phyloP scores from a whole-genome alignment of 2,888 invertebrate genomes.

The Lasioglossum villosulum region DNA sequence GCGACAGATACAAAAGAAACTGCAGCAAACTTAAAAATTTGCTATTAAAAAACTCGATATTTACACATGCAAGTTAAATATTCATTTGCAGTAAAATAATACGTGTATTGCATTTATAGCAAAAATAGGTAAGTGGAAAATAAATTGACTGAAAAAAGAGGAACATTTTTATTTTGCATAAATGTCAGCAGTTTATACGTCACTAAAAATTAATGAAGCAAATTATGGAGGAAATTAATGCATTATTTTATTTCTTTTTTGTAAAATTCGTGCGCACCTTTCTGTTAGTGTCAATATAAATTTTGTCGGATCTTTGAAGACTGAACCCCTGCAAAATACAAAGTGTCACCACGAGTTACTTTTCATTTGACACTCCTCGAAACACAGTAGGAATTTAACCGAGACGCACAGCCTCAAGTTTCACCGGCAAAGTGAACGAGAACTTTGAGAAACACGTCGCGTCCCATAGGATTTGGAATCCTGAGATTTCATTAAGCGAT shows the following conservation, averaged over 20 bases:
- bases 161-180: background rate
- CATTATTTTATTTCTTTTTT: background rate
- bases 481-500: conserved; percentile 68
- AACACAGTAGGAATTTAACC: conserved; percentile 57
- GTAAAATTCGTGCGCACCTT: background rate
- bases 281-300: background rate
- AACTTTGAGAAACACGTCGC: conserved; percentile 70
- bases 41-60: background rate
- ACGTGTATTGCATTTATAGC: background rate
- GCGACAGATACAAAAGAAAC: background rate
- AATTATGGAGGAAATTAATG: too few species aligned
- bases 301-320: background rate
- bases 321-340: conserved; percentile 1
- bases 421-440: conserved; percentile 67
- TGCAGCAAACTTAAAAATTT: background rate
- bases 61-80: background rate
- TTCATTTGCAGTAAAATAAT: background rate
- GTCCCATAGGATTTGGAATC: conserved; percentile 72
- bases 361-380: conserved; percentile 46
- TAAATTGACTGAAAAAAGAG: background rate
- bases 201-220: background rate
- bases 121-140: background rate
- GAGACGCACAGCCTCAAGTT: conserved; percentile 55
- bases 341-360: conserved; percentile 29
- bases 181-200: background rate